Conservation (phyloP, 2,888 invertebrate genomes). For the Neuroscelio doddi region DNA sequence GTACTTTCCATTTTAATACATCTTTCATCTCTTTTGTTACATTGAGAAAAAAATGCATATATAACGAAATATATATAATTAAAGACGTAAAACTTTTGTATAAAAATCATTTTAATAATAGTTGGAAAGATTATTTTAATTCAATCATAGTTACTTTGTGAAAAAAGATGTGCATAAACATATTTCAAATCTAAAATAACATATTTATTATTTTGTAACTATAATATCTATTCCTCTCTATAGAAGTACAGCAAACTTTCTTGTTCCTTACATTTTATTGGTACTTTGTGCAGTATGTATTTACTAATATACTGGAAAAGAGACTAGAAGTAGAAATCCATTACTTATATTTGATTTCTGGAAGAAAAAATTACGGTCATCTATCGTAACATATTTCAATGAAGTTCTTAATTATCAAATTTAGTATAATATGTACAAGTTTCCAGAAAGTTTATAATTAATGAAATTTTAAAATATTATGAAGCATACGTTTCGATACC, state of each 20-base stretch:
- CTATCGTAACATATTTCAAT: not conserved
- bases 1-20: conserved; percentile 9
- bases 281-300: not conserved
- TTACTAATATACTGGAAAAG: not conserved
- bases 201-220: too few species aligned
- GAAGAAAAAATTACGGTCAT: not conserved
- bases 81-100: too few species aligned
- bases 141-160: too few species aligned
- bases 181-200: too few species aligned
- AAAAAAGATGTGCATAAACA: too few species aligned
- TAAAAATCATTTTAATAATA: too few species aligned
- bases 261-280: not conserved
- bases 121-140: too few species aligned
- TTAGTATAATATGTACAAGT: conserved; percentile 4
- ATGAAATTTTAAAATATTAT: not conserved
- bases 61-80: too few species aligned
- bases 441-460: not conserved
- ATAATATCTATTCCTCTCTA: not conserved
- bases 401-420: not conserved
- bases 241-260: not conserved
- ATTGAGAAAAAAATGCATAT: too few species aligned
- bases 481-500: conserved; percentile 1
- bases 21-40: not conserved
- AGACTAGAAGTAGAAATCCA: not conserved
- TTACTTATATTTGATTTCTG: not conserved